phyloP scores from a whole-genome alignment of 23 tunicate species.

The Oikopleura dioica region DNA sequence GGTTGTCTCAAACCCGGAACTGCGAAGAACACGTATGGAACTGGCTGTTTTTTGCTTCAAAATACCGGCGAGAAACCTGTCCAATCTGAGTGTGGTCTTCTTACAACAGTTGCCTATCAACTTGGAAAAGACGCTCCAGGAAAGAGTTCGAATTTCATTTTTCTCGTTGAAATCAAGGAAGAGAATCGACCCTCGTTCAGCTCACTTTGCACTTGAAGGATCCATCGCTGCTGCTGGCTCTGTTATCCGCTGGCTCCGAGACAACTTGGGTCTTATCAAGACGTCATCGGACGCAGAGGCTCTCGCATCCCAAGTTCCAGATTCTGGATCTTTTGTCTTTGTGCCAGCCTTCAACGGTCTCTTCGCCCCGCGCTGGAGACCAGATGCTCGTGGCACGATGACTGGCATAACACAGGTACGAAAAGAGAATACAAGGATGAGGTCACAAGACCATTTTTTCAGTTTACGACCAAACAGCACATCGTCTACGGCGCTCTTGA shows the following conservation, averaged over 20 bases:
- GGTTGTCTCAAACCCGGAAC: slow-evolving; percentile 40
- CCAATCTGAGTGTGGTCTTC: slow-evolving; percentile 39
- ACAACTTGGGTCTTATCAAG: slow-evolving; percentile 28
- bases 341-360: slow-evolving; percentile 89
- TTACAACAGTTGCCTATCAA: slow-evolving; percentile 70
- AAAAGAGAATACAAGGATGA: too few relatives aligned
- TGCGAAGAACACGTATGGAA: slow-evolving; percentile 85
- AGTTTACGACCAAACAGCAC: slow-evolving; percentile 62
- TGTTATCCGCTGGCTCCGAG: slow-evolving; percentile 59
- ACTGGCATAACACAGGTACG: slow-evolving; percentile 60
- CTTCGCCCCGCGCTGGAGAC: slow-evolving; percentile 75
- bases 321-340: slow-evolving; percentile 49
- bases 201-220: slow-evolving; percentile 75
- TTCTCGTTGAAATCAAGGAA: too few relatives aligned
- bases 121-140: slow-evolving; percentile 69
- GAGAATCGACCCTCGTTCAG: too few relatives aligned
- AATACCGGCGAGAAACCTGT: slow-evolving; percentile 49
- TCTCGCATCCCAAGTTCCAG: slow-evolving; percentile 27
- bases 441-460: too few relatives aligned
- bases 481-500: slow-evolving; percentile 79
- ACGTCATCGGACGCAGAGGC: slow-evolving; percentile 21
- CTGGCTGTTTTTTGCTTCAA: slow-evolving; percentile 89
- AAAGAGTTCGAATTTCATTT: too few relatives aligned
- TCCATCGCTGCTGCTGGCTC: slow-evolving; percentile 83
- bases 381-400: slow-evolving; percentile 74